Base-by-base conservation (phyloP, 2,113 vertebrate genomes). In the Halichoerus grypus region DNA sequence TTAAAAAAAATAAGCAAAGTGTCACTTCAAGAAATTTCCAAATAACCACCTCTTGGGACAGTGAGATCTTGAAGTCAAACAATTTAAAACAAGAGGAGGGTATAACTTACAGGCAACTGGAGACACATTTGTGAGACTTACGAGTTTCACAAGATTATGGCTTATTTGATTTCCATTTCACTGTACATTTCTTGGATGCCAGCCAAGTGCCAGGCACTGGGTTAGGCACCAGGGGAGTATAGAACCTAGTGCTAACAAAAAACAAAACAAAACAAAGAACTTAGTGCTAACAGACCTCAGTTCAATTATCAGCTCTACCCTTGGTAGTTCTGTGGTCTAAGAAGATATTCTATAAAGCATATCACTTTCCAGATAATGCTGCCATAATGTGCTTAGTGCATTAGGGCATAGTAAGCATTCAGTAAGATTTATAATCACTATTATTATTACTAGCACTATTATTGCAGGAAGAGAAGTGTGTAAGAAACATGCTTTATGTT, bases 21-120 rank as follows among this genome's bases (percentile, higher is more conserved):
- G 24, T 87, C 33, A 74, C 59, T 96, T 76, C 3, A 24, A 82
- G 77, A 94, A 77, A 67, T 88, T 86, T 86, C 61, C 55, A 89
- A 92, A 92, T 80, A 97, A 88, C 69, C 49, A 93, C 0, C 0
- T 88, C 7, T 13, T 33, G 51, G 49, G 46, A 28, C 42, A 55
- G 28, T 13, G 14, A 55, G 3, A n/a, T 24, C 90, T 9, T 84
- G 18, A 82, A 96, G n/a, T 28, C 7, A 79, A 97, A 69, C 28
- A 42, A 92, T 22, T 94, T 72, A 72, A 95, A 87, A 72, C 6
- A 65, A 82, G n/a, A 74, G 7, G 15, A 81, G 2, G 13, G n/a
- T 57, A 3, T 53, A 77, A 36, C 31, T 59, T 79, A 12, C 7
- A 94, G 36, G 22, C 83, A 84, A 42, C 84, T 85, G 42, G 72